Percentiles rank a stretch among this genome's conserved stretches.
Evolutionary conservation across 2,888 invertebrate genomes (phyloP).

Genomic region (Trichopoda pennipes): DNA sequence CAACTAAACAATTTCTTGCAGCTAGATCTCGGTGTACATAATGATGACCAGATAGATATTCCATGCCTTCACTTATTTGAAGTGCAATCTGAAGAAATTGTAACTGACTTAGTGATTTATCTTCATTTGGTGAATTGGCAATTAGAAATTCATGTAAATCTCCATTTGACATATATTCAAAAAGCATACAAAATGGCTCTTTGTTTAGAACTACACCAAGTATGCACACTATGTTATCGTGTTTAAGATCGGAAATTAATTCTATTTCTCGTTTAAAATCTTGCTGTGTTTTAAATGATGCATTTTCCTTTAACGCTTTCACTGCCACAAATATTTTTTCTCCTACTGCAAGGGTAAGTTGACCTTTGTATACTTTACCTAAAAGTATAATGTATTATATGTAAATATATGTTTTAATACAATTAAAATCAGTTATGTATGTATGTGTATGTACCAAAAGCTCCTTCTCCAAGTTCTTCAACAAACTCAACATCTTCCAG

Average conservation of each 20-base stretch:
- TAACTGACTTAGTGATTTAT: slow-evolving; percentile 88
- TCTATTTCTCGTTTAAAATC: slow-evolving; percentile 97
- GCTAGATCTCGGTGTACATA: slow-evolving; percentile 98
- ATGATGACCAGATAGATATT: slow-evolving; percentile 93
- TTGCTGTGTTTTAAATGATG: slow-evolving; percentile 92
- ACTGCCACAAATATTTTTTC: slow-evolving; percentile 92
- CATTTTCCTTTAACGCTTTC: slow-evolving; percentile 96
- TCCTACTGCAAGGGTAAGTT: slow-evolving; percentile 86
- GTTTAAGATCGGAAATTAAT: slow-evolving; percentile 95
- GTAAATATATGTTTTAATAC: not conserved
- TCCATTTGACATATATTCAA: slow-evolving; percentile 98
- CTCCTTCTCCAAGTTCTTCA: slow-evolving; percentile 96
- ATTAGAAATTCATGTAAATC: slow-evolving; percentile 98
- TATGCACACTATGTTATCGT: slow-evolving; percentile 97
- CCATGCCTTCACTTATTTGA: slow-evolving; percentile 93
- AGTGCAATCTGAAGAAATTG: slow-evolving; percentile 95
- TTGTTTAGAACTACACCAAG: slow-evolving; percentile 94
- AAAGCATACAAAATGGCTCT: slow-evolving; percentile 96
- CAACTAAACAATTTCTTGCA: slow-evolving; percentile 97
- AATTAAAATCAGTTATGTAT: not conserved
- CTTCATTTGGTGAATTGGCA: slow-evolving; percentile 92
- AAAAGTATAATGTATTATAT: slow-evolving; percentile 2
- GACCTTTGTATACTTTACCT: slow-evolving; percentile 95
- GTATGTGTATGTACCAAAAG: slow-evolving; percentile 88
- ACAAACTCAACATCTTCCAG: slow-evolving; percentile 92